Evolutionary conservation across 1,140 invertebrate species (phyloP), one percentile per base, ranked within the genome.

Genomic region (Neoseiulus cucumeris): DNA sequence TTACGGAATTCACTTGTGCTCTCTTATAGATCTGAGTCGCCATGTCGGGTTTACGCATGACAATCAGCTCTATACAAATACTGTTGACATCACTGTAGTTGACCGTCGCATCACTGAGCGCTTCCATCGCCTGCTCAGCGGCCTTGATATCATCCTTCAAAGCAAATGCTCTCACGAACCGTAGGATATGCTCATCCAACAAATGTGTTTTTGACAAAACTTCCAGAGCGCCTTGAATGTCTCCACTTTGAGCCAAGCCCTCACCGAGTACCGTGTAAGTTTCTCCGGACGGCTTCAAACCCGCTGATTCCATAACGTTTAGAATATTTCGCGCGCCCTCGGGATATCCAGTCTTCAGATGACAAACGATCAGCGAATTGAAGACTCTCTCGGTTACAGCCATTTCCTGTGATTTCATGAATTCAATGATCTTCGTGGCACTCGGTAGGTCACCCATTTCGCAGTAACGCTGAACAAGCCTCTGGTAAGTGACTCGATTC

Each of bases 381-480:
- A 59, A 59, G 6, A 59, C 51, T 17, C 22, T 25, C 22, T 59
- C 51, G 22, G 17, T 29, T 9, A 59, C 17, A 25, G 51, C 14
- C 12, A 59, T 5, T 1, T 25, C 2, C 4, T 25, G 25, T 17
- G 14, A 17, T 20, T 59, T 59, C 51, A 59, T 59, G 51, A 59
- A 59, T n/a, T 59, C 51, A 20, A 59, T 59, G 14, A 59, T 33
- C 33, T 59, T 59, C 12, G 51, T 29, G 51, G 51, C 51, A 25
- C 22, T 33, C 14, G 51, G 25, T 1, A 59, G 1, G 22, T 59
- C 51, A 1, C 51, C 51, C 14, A 59, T 14, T 6, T 59, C 51
- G 33, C 51, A 59, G 51, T 29, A 59, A 2, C 51, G 51, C 51
- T 59, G 51, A 59, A 59, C 22, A 25, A 59, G 51, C 22, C 51